These are phyloP conservation scores for Nymphalis urticae DNA, from an alignment of 2,888 invertebrate species.

Conservation along the genomic window DNA sequence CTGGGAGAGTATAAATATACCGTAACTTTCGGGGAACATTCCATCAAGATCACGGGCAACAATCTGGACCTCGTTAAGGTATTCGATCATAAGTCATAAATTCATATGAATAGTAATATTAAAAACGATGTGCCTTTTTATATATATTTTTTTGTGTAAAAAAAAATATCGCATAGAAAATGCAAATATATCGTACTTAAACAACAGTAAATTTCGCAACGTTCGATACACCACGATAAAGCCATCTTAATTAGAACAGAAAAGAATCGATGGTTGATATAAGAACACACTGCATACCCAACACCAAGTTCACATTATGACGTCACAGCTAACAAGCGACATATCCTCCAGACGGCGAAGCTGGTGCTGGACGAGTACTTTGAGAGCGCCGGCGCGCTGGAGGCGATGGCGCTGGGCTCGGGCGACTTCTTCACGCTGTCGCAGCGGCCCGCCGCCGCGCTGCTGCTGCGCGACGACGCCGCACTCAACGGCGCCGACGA, in stretches of 20 bases:
- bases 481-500: slow-evolving; percentile 73
- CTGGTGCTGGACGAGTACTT: slow-evolving; percentile 94
- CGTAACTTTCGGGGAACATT: slow-evolving; percentile 90
- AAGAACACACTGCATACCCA: too few species aligned
- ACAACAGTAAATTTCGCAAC: too few species aligned
- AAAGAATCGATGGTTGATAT: too few species aligned
- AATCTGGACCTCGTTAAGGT: slow-evolving; percentile 93
- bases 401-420: slow-evolving; percentile 74
- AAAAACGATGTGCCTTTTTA: background rate
- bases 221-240: too few species aligned
- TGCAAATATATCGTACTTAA: too few species aligned
- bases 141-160: too few species aligned
- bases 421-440: slow-evolving; percentile 80
- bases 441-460: slow-evolving; percentile 76
- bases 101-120: background rate
- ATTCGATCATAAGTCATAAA: slow-evolving; percentile 1
- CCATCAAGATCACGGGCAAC: slow-evolving; percentile 92
- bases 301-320: too few species aligned
- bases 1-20: slow-evolving; percentile 94
- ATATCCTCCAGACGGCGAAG: slow-evolving; percentile 87
- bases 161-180: too few species aligned
- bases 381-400: slow-evolving; percentile 75
- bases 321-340: too few species aligned
- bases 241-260: too few species aligned
- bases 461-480: slow-evolving; percentile 71